Base-by-base conservation (phyloP, 2,888 invertebrate species). In the Himalopsyche kuldschensis region DNA sequence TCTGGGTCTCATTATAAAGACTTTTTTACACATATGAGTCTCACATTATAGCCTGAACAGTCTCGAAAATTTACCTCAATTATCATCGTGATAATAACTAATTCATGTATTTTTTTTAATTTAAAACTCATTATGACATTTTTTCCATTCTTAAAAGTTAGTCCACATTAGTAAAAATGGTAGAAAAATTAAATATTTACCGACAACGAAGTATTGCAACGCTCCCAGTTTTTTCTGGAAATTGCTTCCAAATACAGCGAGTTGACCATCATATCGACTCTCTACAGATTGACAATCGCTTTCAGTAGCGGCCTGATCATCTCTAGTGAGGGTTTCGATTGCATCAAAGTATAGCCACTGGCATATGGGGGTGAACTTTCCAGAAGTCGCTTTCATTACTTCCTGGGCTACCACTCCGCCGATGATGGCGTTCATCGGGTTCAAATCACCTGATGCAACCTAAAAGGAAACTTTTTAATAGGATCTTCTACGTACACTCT, bases 391-490 rank as follows among this genome's bases (percentile, higher is more conserved):
- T 91, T 99, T 99, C 95, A 99, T 95, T n/a, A 96, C 98, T 91
- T 99, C 99, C 90, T 99, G 99, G 31, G 99, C 99, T 5, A 99
- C 97, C 82, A 99, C 94, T 27, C 99, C 99, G 79, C 99, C 99
- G 87, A 99, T 95, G 0, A 97, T 95, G 0, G 98, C 98, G 89
- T 97, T 96, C 91, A 99, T 94, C 0, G 99, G 98, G 88, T 95
- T 96, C 46, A 97, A 90, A 88, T 96, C 95, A 3, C 97, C 98
- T 5, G 95, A 90, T 76, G 94, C 94, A 20, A 83, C 80, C 79
- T 80, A 30, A 1, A 46, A 24, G 1, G 27, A 46, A 0, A 41
- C n/a, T n/a, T n/a, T n/a, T n/a, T n/a, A n/a, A n/a, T n/a, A n/a
- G n/a, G n/a, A n/a, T n/a, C n/a, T n/a, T n/a, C n/a, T n/a, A n/a